Base-by-base conservation (phyloP, 2,888 invertebrate genomes). In the Hemistola chrysoprasaria region DNA sequence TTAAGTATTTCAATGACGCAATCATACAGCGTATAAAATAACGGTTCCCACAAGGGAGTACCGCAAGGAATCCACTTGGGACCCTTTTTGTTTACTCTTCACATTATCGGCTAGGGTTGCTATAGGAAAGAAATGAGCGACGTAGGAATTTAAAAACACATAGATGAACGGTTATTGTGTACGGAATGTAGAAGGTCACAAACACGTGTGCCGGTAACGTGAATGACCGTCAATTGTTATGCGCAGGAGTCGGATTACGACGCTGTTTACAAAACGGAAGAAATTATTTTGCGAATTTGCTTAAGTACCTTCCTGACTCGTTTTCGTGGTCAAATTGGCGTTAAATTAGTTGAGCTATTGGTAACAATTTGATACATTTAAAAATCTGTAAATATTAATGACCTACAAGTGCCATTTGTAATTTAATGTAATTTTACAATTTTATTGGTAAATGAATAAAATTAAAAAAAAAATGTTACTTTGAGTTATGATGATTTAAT, bases 61-160 rank as follows among this genome's bases (percentile, higher is more conserved):
- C 73, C 69, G 65, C 77, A 77, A 77, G 77, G 75, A 53, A 73
- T 65, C 53, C 65, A 39, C 59, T 47, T 69, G 66, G 75, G 76
- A 62, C 69, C 69, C 56, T 57, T 71, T 69, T 65, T 76, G 61
- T 62, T 62, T 61, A 57, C 11, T 42, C 29, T 47, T 30, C 22
- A 35, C 27, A 45, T 35, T 50, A 60, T 56, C 51, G 27, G 41
- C 45, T 57, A 50, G 44, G 44, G 20, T 53, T 27, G 28, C 22
- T 34, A 11, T 38, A 37, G 8, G 25, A 10, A 7, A 1, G 5
- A 24, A 37, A 34, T 40, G 37, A 16, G 8, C 25, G 25, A 24
- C 22, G 27, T 57, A 51, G 56, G 56, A 66, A 59, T 57, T 47
- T 60, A 78, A 45, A 53, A 63, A 43, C 34, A 34, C 71, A 67